These are phyloP conservation scores for Merops nubicus DNA, from an alignment of 2,113 vertebrate species.

Conservation along the genomic window DNA sequence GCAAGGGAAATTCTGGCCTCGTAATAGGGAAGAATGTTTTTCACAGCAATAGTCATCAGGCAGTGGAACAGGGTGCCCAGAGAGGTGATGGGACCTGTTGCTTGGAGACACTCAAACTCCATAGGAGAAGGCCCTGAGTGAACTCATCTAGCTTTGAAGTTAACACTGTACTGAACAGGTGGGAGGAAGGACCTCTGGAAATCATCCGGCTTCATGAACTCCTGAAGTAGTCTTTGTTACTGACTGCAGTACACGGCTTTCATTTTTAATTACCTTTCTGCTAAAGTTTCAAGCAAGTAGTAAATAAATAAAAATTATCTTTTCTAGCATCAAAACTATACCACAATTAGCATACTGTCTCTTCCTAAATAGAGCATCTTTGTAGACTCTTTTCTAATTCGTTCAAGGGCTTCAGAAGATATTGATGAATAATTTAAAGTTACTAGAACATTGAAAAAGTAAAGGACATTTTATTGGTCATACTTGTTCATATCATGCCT, in stretches of 20 bases:
- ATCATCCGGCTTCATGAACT: not conserved
- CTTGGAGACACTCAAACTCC: not conserved
- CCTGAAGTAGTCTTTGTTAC: not conserved
- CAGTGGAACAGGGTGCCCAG: not conserved
- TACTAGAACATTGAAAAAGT: not conserved
- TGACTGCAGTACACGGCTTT: not conserved
- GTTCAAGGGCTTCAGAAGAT: not conserved
- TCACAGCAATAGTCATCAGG: rapidly evolving
- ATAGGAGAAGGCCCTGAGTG: not conserved
- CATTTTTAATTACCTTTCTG: not conserved
- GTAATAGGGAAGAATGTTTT: not conserved
- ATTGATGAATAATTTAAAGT: not conserved
- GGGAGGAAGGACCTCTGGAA: not conserved
- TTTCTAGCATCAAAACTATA: not conserved
- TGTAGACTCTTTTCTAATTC: not conserved
- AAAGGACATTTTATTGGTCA: not conserved
- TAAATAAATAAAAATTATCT: not conserved
- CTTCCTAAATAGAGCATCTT: not conserved
- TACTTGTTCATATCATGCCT: not conserved
- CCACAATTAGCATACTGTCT: not conserved
- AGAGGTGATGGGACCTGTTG: not conserved
- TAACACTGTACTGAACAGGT: not conserved
- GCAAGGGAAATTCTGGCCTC: not conserved
- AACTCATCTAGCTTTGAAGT: not conserved
- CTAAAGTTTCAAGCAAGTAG: not conserved